These are phyloP conservation scores for Oscheius sp. DNA, from an alignment of 2,888 invertebrate genomes.

Conservation along the genomic window DNA sequence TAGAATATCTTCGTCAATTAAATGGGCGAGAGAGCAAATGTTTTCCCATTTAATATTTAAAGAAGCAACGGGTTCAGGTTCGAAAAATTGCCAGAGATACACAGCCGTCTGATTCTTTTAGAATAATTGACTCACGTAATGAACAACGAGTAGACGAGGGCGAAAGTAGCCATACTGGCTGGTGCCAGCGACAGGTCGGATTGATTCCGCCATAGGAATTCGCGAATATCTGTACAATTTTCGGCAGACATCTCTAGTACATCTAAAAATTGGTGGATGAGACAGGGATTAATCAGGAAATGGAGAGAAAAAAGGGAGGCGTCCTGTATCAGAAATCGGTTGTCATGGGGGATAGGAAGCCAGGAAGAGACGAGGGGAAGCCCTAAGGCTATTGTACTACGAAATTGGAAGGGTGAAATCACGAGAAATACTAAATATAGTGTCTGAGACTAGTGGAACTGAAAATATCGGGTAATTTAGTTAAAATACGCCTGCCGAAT, in stretches of 20 bases:
- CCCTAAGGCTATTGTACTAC: too few relatives aligned
- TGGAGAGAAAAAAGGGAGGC: neutral
- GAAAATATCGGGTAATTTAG: too few relatives aligned
- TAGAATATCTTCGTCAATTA: neutral
- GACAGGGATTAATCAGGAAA: slow-evolving; percentile 42
- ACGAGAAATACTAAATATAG: too few relatives aligned
- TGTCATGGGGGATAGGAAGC: too few relatives aligned
- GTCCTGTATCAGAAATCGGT: too few relatives aligned
- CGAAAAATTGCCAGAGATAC: too few relatives aligned
- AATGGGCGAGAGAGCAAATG: neutral
- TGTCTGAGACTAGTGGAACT: too few relatives aligned
- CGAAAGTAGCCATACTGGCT: slow-evolving; percentile 60
- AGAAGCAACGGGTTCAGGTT: neutral
- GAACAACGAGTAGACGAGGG: slow-evolving; percentile 63
- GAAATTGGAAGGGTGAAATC: too few relatives aligned
- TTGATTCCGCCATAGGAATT: slow-evolving; percentile 63
- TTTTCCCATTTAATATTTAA: slow-evolving; percentile 8
- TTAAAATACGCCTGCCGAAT: too few relatives aligned
- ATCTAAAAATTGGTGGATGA: slow-evolving; percentile 26
- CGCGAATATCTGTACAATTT: slow-evolving; percentile 54
- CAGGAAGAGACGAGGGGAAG: too few relatives aligned
- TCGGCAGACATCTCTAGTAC: slow-evolving; percentile 13
- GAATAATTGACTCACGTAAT: slow-evolving; percentile 60
- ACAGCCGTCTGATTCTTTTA: neutral
- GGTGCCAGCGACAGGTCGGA: slow-evolving; percentile 68